phyloP scores from a whole-genome alignment of 1,140 invertebrate species.

The Rhyacophila brunnea region DNA sequence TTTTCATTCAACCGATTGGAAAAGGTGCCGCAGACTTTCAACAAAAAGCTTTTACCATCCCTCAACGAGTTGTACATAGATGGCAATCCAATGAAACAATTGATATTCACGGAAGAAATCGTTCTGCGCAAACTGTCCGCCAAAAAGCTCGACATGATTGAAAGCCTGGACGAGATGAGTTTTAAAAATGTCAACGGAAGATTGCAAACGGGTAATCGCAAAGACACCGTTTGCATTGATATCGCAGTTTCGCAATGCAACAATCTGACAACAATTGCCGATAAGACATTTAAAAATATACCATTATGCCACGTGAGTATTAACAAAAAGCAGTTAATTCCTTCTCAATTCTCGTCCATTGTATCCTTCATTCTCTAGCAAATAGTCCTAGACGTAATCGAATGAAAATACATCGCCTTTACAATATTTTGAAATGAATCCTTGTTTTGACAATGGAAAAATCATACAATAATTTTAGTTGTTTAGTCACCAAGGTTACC shows the following conservation, averaged over 20 bases:
- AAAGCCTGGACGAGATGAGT: constrained; percentile 43
- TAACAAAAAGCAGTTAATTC: too few species aligned
- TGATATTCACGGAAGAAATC: constrained; percentile 51
- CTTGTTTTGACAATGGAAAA: too few species aligned
- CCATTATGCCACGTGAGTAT: constrained; percentile 47
- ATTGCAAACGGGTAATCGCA: background rate
- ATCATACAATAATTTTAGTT: too few species aligned
- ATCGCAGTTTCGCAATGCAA: constrained; percentile 46
- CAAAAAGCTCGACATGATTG: constrained; percentile 43
- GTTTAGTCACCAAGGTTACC: too few species aligned
- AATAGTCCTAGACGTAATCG: too few species aligned
- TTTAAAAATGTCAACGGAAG: constrained; percentile 48
- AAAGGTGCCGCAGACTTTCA: constrained; percentile 45
- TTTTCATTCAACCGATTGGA: constrained; percentile 46
- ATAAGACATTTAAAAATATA: constrained; percentile 46
- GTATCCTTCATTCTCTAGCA: too few species aligned
- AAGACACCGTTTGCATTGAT: constrained; percentile 41
- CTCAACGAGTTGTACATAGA: constrained; percentile 46
- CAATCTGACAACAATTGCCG: constrained; percentile 41
- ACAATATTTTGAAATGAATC: too few species aligned
- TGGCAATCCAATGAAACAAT: constrained; percentile 46
- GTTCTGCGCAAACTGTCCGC: constrained; percentile 45
- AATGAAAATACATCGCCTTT: too few species aligned
- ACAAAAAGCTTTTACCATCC: constrained; percentile 42
- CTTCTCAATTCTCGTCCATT: too few species aligned